Evolutionary conservation across 1,140 invertebrate genomes (phyloP), one percentile per base, ranked within the genome.

Genomic region (Micrasema longulum): DNA sequence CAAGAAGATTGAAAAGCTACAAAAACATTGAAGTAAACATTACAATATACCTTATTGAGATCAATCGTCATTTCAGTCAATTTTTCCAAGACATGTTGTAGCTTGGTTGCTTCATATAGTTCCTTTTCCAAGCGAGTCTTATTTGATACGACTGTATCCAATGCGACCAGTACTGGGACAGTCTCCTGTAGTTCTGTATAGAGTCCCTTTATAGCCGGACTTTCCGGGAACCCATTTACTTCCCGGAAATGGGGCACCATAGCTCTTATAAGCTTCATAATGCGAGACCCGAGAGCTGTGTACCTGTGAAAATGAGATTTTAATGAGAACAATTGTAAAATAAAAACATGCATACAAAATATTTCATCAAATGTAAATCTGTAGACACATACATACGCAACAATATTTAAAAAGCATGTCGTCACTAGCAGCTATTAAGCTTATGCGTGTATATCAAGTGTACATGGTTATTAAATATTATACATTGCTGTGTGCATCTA

Each of bases 261-360:
- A 2, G 69, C 67, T 41, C 53, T 18, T 18, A 75, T 72, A 10
- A 75, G 38, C 47, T 72, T 69, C 74, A 75, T 69, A 12, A 72
- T 41, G 14, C 64, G 50, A 2, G 74, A 72, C n/a, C 74, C 74
- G 35, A 75, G 52, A 10, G 65, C 23, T 18, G 70, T 22, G 50
- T 75, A 75, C 52, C 74, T 75, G 48, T 3, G 41, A 41, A 53
- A 22, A 18, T 0, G n/a, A n/a, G n/a, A n/a, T n/a, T n/a, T n/a
- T n/a, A n/a, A n/a, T n/a, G 26, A 63, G 18, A n/a, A 63, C n/a
- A n/a, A n/a, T n/a, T n/a, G n/a, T n/a, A n/a, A n/a, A n/a, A n/a
- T n/a, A n/a, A n/a, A n/a, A n/a, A n/a, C n/a, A n/a, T n/a, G n/a
- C n/a, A n/a, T n/a, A n/a, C n/a, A n/a, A n/a, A n/a, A n/a, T n/a